phyloP scores from a whole-genome alignment of 37 sponge, comb jelly and placozoan genomes.

The Theonella swinhoei region DNA sequence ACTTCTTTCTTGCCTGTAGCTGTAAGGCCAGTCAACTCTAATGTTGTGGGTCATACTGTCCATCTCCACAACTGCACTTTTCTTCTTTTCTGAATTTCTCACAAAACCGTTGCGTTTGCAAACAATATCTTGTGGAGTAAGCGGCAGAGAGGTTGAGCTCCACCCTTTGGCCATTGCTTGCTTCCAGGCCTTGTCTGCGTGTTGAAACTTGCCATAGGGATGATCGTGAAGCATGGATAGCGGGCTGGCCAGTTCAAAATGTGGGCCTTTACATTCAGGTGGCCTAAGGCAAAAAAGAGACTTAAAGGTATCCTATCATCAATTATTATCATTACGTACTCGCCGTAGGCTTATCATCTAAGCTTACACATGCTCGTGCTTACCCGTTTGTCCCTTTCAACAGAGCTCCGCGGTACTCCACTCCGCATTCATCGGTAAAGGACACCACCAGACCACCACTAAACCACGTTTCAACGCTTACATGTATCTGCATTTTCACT shows the following conservation, averaged over 20 bases:
- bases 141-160: background rate
- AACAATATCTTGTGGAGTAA: background rate
- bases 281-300: background rate
- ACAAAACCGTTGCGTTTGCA: background rate
- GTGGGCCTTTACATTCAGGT: background rate
- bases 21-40: background rate
- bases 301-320: too few species aligned
- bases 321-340: too few species aligned
- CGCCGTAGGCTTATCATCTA: background rate
- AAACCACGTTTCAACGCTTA: slow-evolving; percentile 40
- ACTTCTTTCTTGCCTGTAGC: background rate
- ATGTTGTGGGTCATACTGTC: too few species aligned
- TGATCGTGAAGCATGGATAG: slow-evolving; percentile 25
- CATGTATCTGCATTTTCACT: background rate
- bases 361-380: background rate
- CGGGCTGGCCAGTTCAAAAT: slow-evolving; percentile 13
- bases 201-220: slow-evolving; percentile 6
- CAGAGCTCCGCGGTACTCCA: slow-evolving; percentile 40
- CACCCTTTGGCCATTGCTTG: background rate
- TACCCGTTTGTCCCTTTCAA: background rate
- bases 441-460: slow-evolving; percentile 40
- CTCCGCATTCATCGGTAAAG: background rate
- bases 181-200: background rate
- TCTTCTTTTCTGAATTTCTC: background rate
- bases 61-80: background rate